Base-by-base conservation (phyloP, 2,797 vertebrate genomes). In the Choloepus didactylus region DNA sequence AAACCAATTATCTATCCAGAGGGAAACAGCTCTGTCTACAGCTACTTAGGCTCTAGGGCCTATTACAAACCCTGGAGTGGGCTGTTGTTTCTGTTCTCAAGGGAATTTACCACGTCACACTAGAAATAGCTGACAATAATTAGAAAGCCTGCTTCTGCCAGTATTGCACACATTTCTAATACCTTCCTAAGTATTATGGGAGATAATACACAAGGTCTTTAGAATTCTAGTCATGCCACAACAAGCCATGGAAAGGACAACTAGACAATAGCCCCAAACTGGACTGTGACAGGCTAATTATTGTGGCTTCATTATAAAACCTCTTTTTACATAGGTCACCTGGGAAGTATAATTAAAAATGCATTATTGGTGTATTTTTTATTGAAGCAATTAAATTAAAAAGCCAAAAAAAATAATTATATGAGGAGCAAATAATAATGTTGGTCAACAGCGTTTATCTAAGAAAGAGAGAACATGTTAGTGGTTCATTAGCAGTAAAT, bases 301-400 rank as follows among this genome's bases (percentile, higher is more conserved):
- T 99, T 98, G 99, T 98, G 98, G 98, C 98, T 99, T 99, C 99
- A 99, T 99, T 99, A 99, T 99, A 99, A 99, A 99, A 99, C 98
- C 99, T 99, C 99, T 99, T 98, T 98, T 99, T 99, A 99, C 99
- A 99, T 99, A 99, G 99, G 99, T 99, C 99, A 99, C 98, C 99
- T 98, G 98, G 98, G 99, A 99, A 99, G 99, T 99, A 99, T 99
- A 99, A 99, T 99, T 99, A 99, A 99, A 99, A 99, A 99, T 99
- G 99, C 99, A 99, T 99, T 99, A 99, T 99, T 99, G 99, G 99
- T 99, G 98, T 99, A 99, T 99, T 99, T 98, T 99, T 99, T 99
- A 99, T 99, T 99, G 99, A 99, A 98, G 99, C 99, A 99, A 99
- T 99, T 99, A 99, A 99, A 99, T 99, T 99, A 99, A 99, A 99